These are phyloP conservation scores for Bemisia tabaci DNA, from an alignment of 1,140 invertebrate species.

Conservation along the genomic window DNA sequence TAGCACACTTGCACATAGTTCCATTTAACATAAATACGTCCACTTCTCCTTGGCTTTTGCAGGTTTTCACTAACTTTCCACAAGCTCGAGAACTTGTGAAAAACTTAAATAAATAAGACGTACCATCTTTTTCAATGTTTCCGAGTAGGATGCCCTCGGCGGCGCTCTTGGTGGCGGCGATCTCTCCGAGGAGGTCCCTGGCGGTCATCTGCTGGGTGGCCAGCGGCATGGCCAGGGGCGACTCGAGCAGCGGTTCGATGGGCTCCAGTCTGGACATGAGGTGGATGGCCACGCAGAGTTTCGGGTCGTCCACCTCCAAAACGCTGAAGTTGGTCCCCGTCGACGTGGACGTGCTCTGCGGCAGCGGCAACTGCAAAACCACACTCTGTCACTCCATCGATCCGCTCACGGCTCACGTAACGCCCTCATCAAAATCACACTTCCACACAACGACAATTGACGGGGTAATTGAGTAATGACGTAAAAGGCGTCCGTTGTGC, in stretches of 20 bases:
- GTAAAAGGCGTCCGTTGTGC: too few relatives aligned
- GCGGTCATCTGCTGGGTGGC: slow-evolving; percentile 62
- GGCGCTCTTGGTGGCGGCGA: slow-evolving; percentile 51
- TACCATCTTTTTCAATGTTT: slow-evolving; percentile 75
- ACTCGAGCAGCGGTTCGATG: slow-evolving; percentile 67
- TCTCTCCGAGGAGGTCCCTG: slow-evolving; percentile 58
- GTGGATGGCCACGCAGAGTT: slow-evolving; percentile 70
- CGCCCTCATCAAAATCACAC: too few relatives aligned
- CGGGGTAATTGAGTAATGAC: too few relatives aligned
- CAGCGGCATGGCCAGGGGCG: slow-evolving; percentile 58
- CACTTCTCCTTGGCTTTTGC: too few relatives aligned
- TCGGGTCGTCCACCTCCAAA: slow-evolving; percentile 73
- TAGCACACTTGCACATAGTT: too few relatives aligned
- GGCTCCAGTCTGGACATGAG: slow-evolving; percentile 74
- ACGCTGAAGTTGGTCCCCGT: slow-evolving; percentile 34
- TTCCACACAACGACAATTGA: too few relatives aligned
- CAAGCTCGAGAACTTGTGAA: not conserved
- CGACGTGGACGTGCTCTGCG: slow-evolving; percentile 10
- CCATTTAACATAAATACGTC: too few relatives aligned
- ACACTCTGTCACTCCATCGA: too few relatives aligned
- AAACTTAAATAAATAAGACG: slow-evolving; percentile 16
- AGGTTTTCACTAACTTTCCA: too few relatives aligned
- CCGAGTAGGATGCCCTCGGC: slow-evolving; percentile 66
- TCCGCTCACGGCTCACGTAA: too few relatives aligned
- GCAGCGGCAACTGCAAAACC: slow-evolving; percentile 17